Evolutionary conservation across 2,888 invertebrate genomes (phyloP).

Genomic region (Chelonus formosanus): DNA sequence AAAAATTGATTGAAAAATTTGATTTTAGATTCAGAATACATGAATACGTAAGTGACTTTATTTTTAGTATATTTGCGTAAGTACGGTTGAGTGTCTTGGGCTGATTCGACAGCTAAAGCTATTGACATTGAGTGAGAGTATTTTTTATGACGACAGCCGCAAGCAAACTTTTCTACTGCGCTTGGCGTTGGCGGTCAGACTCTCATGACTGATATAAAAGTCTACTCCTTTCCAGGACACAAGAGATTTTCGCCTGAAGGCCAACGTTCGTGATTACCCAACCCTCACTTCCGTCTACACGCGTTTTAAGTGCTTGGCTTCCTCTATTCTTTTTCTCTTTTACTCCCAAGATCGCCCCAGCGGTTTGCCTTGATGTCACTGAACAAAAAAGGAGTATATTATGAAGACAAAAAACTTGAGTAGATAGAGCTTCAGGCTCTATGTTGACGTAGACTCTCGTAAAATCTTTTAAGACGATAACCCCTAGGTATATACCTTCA

Average conservation of each 20-base stretch:
- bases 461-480: slow-evolving; percentile 27
- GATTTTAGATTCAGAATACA: no score
- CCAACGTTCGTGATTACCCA: slow-evolving; percentile 27
- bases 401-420: slow-evolving; percentile 16
- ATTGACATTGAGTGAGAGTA: no score
- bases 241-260: slow-evolving; percentile 25
- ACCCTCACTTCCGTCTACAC: slow-evolving; percentile 20
- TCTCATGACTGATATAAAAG: slow-evolving; percentile 30
- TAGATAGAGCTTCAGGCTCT: slow-evolving; percentile 5
- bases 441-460: slow-evolving; percentile 23
- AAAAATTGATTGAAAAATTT: no score
- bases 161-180: background rate
- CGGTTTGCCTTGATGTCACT: slow-evolving; percentile 12
- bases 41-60: no score
- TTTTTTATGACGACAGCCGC: no score
- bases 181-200: slow-evolving; percentile 5
- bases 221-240: slow-evolving; percentile 21
- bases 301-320: slow-evolving; percentile 29
- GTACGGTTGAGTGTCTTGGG: no score
- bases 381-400: slow-evolving; percentile 11
- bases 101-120: no score
- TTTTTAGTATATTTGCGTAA: no score
- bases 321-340: background rate
- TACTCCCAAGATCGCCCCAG: slow-evolving; percentile 18
- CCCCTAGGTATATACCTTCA: slow-evolving; percentile 11